A percentile compares a stretch with the other conserved stretches of the same genome.
Conservation (phyloP, 2,113 vertebrate species). For the Ovis canadensis region DNA sequence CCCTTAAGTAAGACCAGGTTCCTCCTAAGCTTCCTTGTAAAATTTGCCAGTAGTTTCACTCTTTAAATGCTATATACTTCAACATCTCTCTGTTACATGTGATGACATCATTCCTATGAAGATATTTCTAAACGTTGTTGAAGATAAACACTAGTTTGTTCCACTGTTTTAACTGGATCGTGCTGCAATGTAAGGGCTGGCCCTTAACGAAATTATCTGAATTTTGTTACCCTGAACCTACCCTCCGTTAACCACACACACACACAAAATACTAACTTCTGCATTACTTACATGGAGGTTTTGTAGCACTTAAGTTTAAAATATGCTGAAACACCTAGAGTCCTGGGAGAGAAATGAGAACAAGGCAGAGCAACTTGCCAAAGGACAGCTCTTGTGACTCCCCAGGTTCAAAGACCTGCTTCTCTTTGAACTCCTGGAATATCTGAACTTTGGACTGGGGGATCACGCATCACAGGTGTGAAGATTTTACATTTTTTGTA, state of each 20-base stretch:
- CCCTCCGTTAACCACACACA: not conserved
- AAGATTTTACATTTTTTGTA: not conserved
- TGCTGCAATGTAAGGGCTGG: not conserved
- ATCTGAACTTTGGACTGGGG: not conserved
- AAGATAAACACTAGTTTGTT: not conserved
- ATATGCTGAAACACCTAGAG: not conserved
- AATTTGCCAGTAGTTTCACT: not conserved
- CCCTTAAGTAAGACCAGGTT: not conserved
- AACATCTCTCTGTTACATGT: not conserved
- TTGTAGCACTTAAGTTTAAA: not conserved
- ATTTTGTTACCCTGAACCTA: not conserved
- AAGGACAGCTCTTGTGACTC: not conserved
- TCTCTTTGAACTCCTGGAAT: not conserved
- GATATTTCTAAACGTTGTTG: not conserved
- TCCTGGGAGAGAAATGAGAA: accelerated
- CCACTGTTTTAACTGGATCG: not conserved
- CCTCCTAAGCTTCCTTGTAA: constrained; percentile 2
- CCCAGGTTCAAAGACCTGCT: not conserved
- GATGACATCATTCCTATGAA: not conserved
- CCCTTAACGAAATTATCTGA: not conserved
- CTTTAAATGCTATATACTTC: not conserved
- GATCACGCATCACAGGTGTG: not conserved
- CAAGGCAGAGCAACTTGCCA: not conserved
- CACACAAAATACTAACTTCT: not conserved
- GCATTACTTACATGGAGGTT: not conserved